phyloP scores from a whole-genome alignment of 2,113 vertebrate genomes.

The Maccullochella peelii region DNA sequence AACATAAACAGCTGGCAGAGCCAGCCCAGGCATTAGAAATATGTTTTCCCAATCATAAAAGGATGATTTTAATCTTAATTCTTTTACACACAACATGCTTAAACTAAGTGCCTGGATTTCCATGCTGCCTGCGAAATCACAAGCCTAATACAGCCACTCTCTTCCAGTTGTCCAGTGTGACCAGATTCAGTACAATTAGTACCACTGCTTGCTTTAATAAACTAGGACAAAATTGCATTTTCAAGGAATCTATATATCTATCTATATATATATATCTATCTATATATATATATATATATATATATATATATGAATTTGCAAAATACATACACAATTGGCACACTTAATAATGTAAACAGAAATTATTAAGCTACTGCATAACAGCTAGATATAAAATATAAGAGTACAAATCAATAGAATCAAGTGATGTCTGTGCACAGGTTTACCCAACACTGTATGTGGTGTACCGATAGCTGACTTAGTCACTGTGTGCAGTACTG shows the following conservation, averaged over 20 bases:
- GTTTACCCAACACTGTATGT: constrained; percentile 24
- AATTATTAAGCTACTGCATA: not conserved
- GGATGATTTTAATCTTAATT: constrained; percentile 76
- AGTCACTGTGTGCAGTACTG: constrained; percentile 54
- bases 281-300: not conserved
- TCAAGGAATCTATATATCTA: not conserved
- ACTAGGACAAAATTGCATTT: not conserved
- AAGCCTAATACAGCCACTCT: constrained; percentile 9
- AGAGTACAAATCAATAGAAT: not conserved
- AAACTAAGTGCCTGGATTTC: constrained; percentile 75
- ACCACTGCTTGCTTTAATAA: not conserved
- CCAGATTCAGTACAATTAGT: not conserved
- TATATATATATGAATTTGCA: not conserved
- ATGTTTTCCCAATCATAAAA: constrained; percentile 75
- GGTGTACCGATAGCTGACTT: constrained; percentile 40
- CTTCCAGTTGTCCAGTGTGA: not conserved
- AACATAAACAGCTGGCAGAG: constrained; percentile 81
- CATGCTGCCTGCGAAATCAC: not conserved
- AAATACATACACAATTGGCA: not conserved
- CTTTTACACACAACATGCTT: constrained; percentile 69
- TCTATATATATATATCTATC: too few species aligned
- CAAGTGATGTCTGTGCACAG: constrained; percentile 16
- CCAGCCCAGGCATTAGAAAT: constrained; percentile 67
- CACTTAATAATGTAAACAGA: not conserved
- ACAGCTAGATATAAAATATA: too few species aligned